A percentile compares a stretch with the other conserved stretches of the same genome.
phyloP scores from a whole-genome alignment of 2,797 vertebrate species.

The Taeniopygia guttata region DNA sequence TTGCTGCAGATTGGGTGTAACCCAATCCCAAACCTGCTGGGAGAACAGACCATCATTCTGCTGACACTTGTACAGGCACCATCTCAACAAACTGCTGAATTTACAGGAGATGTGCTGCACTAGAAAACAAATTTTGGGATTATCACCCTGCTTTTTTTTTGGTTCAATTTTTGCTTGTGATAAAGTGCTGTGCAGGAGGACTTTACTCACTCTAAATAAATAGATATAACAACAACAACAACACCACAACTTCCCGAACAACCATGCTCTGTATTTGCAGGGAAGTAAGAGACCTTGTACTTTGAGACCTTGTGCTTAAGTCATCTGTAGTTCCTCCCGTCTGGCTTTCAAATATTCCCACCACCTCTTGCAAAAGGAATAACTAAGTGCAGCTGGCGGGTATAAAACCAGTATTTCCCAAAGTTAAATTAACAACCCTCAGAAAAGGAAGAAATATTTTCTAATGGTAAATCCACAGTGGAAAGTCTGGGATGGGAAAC shows the following conservation, averaged over 20 bases:
- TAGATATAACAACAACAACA: background rate
- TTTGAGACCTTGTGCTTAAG: background rate
- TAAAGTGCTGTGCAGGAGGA: background rate
- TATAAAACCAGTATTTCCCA: background rate
- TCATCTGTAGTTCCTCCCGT: too few relatives aligned
- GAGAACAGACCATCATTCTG: background rate
- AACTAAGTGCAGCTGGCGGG: background rate
- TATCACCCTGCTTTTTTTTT: background rate
- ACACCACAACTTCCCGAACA: background rate
- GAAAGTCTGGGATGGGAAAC: background rate
- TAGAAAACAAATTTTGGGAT: background rate
- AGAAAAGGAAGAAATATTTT: background rate
- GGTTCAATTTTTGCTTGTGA: background rate
- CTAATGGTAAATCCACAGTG: background rate
- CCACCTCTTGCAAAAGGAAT: background rate
- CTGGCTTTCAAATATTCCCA: background rate
- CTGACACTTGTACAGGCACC: accelerated
- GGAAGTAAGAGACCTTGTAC: background rate
- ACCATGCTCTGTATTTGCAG: background rate
- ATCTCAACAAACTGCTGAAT: background rate
- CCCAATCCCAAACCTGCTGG: background rate
- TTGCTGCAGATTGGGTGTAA: background rate
- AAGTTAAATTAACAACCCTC: background rate
- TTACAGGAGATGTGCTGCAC: accelerated
- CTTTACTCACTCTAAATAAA: background rate